Base-by-base conservation (phyloP, 2,797 vertebrate species). In the Tragelaphus oryx region DNA sequence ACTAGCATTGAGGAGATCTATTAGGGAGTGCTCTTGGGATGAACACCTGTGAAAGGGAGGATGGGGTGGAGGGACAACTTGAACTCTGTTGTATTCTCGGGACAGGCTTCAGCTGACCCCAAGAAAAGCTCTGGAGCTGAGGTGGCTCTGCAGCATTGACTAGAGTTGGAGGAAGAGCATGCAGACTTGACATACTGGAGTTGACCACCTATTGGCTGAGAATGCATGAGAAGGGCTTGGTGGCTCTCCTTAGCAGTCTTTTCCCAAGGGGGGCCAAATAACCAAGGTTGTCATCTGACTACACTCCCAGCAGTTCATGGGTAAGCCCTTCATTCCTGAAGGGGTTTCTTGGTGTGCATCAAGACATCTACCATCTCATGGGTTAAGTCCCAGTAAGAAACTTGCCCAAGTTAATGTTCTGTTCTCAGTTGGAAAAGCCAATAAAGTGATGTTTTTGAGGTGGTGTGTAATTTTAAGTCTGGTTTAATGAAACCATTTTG, bases 391-490 rank as follows among this genome's bases (percentile, higher is more conserved):
- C 55, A 50, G 48, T 22, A 57, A 92, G 50, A 89, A 68, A 48
- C 50, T 93, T 71, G 22, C 28, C 71, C 46, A 65, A 74, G 33
- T 80, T 30, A 48, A 62, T 41, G n/a, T 13, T 60, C 81, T 65
- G 11, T 41, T 85, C 55, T 80, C 52, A 24, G 8, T 50, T 30
- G 84, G 81, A 91, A 83, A 93, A 65, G 60, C 44, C 37, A 80
- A 2, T 50, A 59, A 41, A 59, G 30, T 82, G 24, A 83, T 89
- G 16, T 79, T 82, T 84, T 24, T 22, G 24, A 55, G 41, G 18
- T 18, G 65, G 7, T 76, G 20, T 71, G n/a, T 37, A 88, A 89
- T 82, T 55, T 94, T 94, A 93, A 83, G 5, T 60, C 37, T 68
- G 60, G 8, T 46, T 94, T 92, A 87, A 92, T 86, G 55, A 92